These are phyloP conservation scores for Actinostola sp. DNA, from an alignment of 92 coral and sea anemone species.

Conservation along the genomic window DNA sequence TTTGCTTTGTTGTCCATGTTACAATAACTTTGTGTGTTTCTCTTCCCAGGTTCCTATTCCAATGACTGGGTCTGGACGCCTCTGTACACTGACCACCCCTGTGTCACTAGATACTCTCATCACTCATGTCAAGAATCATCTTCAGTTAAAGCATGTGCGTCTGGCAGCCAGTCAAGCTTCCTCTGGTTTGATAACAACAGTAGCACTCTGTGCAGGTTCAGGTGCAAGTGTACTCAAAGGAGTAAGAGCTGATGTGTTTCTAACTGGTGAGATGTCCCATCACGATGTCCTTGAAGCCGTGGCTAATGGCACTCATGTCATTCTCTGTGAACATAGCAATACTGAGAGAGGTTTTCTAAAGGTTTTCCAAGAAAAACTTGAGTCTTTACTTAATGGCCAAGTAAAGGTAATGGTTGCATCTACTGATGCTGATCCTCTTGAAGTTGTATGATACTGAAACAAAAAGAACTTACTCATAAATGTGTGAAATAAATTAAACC, in stretches of 20 bases:
- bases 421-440: constrained; percentile 82
- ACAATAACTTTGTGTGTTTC: too few species aligned
- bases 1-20: too few species aligned
- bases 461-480: neutral
- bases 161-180: constrained; percentile 50
- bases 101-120: constrained; percentile 63
- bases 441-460: constrained; percentile 47
- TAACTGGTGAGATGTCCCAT: constrained; percentile 99
- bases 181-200: constrained; percentile 45
- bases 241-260: constrained; percentile 79
- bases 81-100: constrained; percentile 67
- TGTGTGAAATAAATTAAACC: too few species aligned
- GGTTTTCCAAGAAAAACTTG: constrained; percentile 62
- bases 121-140: constrained; percentile 71
- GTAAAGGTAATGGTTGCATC: constrained; percentile 68
- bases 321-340: constrained; percentile 96
- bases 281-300: constrained; percentile 94
- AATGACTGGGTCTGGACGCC: constrained; percentile 87
- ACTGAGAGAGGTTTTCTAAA: constrained; percentile 93
- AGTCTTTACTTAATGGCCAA: constrained; percentile 52
- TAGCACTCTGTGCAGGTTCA: constrained; percentile 97
- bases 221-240: constrained; percentile 91
- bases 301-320: constrained; percentile 84
- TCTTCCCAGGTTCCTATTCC: constrained; percentile 82
- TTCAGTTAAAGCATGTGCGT: constrained; percentile 71